A percentile compares a stretch with the other conserved stretches of the same genome.
Conservation (phyloP, 1,140 invertebrate species). For the Anastrepha ludens region DNA sequence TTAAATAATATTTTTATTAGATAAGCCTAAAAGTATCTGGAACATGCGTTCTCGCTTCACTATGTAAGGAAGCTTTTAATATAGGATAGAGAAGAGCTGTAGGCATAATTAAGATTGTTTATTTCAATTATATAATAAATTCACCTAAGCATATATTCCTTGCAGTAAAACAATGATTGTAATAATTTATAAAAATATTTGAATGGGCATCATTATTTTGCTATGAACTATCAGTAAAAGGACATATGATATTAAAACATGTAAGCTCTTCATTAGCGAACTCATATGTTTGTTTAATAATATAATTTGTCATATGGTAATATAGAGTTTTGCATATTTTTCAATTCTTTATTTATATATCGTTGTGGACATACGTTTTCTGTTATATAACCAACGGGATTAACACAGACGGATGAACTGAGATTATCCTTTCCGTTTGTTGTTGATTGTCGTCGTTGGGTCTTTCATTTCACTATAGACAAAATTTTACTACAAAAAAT, state of each 20-base stretch:
- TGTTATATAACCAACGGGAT: no score
- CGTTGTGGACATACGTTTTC: neutral
- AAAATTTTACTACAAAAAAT: no score
- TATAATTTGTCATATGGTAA: constrained; percentile 14
- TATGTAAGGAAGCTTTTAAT: neutral
- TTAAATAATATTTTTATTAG: constrained; percentile 40
- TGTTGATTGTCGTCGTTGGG: no score
- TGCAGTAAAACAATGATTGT: constrained; percentile 19
- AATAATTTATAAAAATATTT: constrained; percentile 23
- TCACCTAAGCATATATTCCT: constrained; percentile 6
- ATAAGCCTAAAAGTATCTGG: constrained; percentile 22
- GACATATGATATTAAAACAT: neutral
- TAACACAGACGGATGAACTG: no score
- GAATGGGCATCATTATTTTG: neutral
- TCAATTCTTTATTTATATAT: neutral
- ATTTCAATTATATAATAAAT: constrained; percentile 34
- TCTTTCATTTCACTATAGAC: no score
- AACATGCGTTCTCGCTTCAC: neutral
- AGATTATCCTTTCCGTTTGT: no score
- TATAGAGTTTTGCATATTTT: constrained; percentile 25
- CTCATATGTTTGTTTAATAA: constrained; percentile 43
- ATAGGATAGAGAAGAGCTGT: neutral
- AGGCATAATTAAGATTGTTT: constrained; percentile 28
- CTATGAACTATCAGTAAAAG: neutral
- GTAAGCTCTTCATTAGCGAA: constrained; percentile 14